These are phyloP conservation scores for Aphidoletes aphidimyza DNA, from an alignment of 2,888 invertebrate species.

Conservation along the genomic window DNA sequence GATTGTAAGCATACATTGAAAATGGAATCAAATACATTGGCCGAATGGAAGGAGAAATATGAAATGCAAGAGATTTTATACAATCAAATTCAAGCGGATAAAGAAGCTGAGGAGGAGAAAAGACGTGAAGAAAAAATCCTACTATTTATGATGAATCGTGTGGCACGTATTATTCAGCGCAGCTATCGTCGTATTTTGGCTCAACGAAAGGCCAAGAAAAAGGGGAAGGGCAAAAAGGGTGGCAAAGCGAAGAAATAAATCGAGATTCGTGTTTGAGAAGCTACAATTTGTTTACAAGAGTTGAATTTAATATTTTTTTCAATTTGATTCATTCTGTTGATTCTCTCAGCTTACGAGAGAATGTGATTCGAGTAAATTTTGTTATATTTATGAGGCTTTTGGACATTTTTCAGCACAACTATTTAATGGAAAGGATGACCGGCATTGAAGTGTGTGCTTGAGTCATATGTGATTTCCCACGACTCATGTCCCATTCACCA, in stretches of 20 bases:
- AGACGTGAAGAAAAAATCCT: conserved; percentile 20
- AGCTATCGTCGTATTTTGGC: neutral
- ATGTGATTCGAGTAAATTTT: too few species aligned
- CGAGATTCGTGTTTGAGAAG: neutral
- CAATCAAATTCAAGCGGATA: neutral
- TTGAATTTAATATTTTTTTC: too few species aligned
- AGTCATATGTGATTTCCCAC: neutral
- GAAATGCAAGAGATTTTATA: neutral
- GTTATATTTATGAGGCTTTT: too few species aligned
- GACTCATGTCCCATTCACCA: neutral
- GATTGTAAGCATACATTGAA: neutral
- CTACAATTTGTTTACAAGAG: too few species aligned
- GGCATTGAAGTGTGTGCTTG: neutral
- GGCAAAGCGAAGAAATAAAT: conserved; percentile 5
- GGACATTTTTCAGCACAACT: too few species aligned
- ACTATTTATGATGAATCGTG: conserved; percentile 52
- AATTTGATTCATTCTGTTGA: too few species aligned
- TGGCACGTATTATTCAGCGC: conserved; percentile 11
- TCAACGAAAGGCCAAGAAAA: neutral
- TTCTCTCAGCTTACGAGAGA: too few species aligned
- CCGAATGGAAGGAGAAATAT: conserved; percentile 18
- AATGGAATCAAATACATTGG: neutral
- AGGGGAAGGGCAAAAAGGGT: conserved; percentile 5
- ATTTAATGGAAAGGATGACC: neutral
- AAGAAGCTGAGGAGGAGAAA: conserved; percentile 24